Evolutionary conservation across 2,888 invertebrate genomes (phyloP).

Genomic region (Enchytraeus crypticus): DNA sequence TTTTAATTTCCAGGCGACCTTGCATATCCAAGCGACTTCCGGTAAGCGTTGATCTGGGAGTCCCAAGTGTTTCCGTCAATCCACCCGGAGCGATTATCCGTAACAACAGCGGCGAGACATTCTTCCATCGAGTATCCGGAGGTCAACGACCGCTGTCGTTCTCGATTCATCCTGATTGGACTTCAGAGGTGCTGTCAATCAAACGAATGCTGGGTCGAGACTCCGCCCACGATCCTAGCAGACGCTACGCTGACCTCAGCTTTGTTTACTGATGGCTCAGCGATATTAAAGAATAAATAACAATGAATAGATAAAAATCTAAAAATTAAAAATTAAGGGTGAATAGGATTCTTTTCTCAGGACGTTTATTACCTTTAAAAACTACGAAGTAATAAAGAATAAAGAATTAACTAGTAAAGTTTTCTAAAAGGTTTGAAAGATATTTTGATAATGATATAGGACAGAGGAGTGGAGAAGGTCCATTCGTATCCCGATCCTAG

Average conservation of each 20-base stretch:
- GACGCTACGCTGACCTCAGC: conserved; percentile 1
- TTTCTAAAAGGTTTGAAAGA: no score
- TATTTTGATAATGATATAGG: no score
- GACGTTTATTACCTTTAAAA: background rate
- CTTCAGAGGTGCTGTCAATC: conserved; percentile 41
- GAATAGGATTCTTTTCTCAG: no score
- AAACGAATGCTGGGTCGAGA: conserved; percentile 39
- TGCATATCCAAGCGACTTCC: conserved; percentile 30
- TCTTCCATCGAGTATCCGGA: conserved; percentile 44
- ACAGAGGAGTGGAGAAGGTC: no score
- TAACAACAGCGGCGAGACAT: conserved; percentile 43
- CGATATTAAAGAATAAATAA: no score
- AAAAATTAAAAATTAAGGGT: background rate
- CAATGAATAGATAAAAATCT: no score
- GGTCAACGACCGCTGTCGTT: conserved; percentile 38
- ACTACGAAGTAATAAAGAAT: no score
- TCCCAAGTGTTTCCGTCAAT: conserved; percentile 29
- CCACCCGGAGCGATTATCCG: conserved; percentile 33
- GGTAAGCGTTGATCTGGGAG: conserved; percentile 32
- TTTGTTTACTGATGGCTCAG: conserved; percentile 8
- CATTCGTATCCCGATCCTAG: no score
- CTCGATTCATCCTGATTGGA: conserved; percentile 42
- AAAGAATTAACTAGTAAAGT: no score
- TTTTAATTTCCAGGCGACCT: conserved; percentile 11
- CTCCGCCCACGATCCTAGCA: background rate